phyloP scores from a whole-genome alignment of 2,888 invertebrate genomes.

The Chironomus tentans region DNA sequence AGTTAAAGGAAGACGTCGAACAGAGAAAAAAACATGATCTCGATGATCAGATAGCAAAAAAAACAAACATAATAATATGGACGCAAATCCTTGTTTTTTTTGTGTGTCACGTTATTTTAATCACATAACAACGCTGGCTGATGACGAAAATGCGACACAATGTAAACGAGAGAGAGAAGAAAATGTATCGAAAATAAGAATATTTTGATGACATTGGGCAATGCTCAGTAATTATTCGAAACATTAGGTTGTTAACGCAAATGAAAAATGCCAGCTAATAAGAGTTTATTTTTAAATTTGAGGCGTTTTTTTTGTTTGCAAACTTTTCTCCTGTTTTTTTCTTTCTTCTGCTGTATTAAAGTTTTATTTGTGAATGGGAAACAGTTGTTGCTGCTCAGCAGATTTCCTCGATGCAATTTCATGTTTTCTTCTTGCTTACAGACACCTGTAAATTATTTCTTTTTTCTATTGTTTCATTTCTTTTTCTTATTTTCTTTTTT shows the following conservation, averaged over 20 bases:
- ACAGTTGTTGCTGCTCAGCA: neutral
- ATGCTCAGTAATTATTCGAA: neutral
- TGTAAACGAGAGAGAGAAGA: neutral
- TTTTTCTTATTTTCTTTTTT: neutral
- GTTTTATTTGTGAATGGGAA: neutral
- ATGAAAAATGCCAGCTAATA: neutral
- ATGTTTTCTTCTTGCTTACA: neutral
- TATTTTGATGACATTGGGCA: neutral
- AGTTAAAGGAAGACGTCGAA: neutral
- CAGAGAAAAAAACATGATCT: slow-evolving; percentile 9
- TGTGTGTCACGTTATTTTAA: slow-evolving; percentile 17
- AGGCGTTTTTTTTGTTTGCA: neutral
- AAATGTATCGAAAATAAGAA: neutral
- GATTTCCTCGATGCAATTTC: neutral
- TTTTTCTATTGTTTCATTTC: neutral
- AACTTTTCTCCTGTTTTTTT: neutral
- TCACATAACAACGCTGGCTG: neutral
- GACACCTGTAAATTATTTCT: neutral
- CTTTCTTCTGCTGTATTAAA: neutral
- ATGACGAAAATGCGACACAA: neutral
- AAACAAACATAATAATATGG: slow-evolving; percentile 6
- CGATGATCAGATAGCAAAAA: neutral
- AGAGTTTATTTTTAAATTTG: neutral
- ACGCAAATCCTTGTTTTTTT: slow-evolving; percentile 26
- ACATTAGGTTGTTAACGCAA: neutral